phyloP scores from a whole-genome alignment of 2,797 vertebrate genomes.

The Gallirallus australis region DNA sequence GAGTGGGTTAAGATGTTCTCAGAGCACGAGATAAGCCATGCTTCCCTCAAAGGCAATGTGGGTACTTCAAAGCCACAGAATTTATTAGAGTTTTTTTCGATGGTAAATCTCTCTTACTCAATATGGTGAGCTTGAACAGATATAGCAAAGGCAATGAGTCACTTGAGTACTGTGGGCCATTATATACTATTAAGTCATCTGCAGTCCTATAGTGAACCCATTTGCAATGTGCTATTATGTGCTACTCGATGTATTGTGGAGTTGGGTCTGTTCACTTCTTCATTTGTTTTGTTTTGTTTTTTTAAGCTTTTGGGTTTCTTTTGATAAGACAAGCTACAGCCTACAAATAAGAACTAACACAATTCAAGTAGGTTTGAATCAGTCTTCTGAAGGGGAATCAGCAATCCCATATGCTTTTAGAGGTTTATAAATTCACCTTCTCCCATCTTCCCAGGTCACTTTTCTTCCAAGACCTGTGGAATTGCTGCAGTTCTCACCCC shows the following conservation, averaged over 20 bases:
- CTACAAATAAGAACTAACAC: not conserved
- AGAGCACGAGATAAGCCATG: not conserved
- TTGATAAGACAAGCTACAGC: not conserved
- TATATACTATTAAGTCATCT: constrained; percentile 41
- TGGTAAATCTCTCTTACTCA: constrained; percentile 11
- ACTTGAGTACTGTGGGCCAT: not conserved
- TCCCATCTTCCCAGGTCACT: not conserved
- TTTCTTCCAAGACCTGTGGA: not conserved
- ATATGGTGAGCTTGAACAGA: constrained; percentile 24
- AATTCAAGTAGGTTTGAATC: not conserved
- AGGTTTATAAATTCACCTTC: not conserved
- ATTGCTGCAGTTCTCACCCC: not conserved
- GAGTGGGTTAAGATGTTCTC: not conserved
- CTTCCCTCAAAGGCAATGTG: not conserved
- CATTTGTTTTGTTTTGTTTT: not conserved
- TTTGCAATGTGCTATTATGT: not conserved
- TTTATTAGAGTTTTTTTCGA: constrained; percentile 16
- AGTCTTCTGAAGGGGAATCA: not conserved
- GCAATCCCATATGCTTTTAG: not conserved
- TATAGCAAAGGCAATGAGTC: constrained; percentile 55
- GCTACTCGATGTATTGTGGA: not conserved
- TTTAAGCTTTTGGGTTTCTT: not conserved
- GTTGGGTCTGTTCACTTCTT: not conserved
- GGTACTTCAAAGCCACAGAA: constrained; percentile 11
- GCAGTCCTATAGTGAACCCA: not conserved